A percentile compares a stretch with the other conserved stretches of the same genome.
These are phyloP conservation scores for Scatophagus argus DNA, from an alignment of 2,113 vertebrate genomes.

Conservation along the genomic window DNA sequence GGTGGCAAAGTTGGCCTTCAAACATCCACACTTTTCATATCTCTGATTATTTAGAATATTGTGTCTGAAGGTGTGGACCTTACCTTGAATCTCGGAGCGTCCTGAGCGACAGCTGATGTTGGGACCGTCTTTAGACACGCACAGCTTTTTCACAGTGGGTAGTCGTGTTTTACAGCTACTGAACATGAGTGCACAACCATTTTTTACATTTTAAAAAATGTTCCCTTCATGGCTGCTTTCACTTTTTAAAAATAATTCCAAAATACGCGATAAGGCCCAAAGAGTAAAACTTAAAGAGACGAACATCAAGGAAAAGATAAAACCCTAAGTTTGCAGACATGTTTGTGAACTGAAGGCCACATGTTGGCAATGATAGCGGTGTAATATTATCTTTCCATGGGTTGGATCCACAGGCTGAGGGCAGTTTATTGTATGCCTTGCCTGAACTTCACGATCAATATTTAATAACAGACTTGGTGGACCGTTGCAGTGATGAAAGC, in stretches of 20 bases:
- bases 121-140: neutral
- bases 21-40: neutral
- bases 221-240: constrained; percentile 30
- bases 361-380: constrained; percentile 49
- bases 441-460: constrained; percentile 76
- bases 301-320: constrained; percentile 26
- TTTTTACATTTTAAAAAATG: neutral
- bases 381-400: constrained; percentile 57
- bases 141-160: neutral
- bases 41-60: neutral
- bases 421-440: constrained; percentile 64
- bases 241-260: constrained; percentile 8
- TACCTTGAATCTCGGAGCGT: constrained; percentile 41
- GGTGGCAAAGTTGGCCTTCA: neutral
- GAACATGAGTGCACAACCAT: neutral
- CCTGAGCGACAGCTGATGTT: constrained; percentile 1
- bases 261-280: constrained; percentile 20
- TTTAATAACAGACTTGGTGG: constrained; percentile 73
- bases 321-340: constrained; percentile 40
- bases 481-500: constrained; percentile 54
- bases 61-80: constrained; percentile 13
- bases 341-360: constrained; percentile 54
- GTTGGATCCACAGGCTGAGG: constrained; percentile 44
- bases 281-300: constrained; percentile 32
- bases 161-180: neutral